phyloP scores from a whole-genome alignment of 2,888 invertebrate species.

The Zaprionus lineosus region DNA sequence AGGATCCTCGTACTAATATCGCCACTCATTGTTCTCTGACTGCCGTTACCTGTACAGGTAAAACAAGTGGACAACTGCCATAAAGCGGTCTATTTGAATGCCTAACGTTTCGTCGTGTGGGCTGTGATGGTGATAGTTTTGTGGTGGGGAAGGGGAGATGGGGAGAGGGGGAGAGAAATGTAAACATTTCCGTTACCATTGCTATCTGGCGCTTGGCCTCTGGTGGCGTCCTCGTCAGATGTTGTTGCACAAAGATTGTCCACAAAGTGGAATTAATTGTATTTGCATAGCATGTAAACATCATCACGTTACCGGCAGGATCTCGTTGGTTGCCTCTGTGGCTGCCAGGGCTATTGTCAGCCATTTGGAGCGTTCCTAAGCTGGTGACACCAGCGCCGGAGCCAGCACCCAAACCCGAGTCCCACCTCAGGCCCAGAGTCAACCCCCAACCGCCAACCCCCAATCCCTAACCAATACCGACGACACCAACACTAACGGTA shows the following conservation, averaged over 20 bases:
- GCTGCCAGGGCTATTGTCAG: conserved; percentile 15
- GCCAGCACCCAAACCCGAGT: too few relatives aligned
- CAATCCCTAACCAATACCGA: too few relatives aligned
- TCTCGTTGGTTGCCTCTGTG: conserved; percentile 6
- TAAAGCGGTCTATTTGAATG: conserved; percentile 35
- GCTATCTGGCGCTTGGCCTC: conserved; percentile 25
- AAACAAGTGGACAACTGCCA: conserved; percentile 3
- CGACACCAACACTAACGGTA: too few relatives aligned
- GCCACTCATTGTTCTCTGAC: conserved; percentile 2
- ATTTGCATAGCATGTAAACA: conserved; percentile 76
- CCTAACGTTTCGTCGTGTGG: too few relatives aligned
- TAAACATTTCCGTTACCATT: conserved; percentile 59
- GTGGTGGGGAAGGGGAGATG: too few relatives aligned
- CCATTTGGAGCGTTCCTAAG: conserved; percentile 41
- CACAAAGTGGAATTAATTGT: conserved; percentile 78
- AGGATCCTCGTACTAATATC: background rate
- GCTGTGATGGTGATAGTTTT: too few relatives aligned
- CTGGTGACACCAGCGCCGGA: too few relatives aligned
- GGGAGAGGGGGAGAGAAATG: conserved; percentile 32
- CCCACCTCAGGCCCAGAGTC: background rate
- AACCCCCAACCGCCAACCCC: conserved; percentile 6
- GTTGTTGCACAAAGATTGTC: conserved; percentile 58
- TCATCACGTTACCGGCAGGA: conserved; percentile 64
- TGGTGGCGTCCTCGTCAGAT: background rate
- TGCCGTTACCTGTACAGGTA: background rate